Base-by-base conservation (phyloP, 2,113 vertebrate genomes). In the Mionectes macconnelli region DNA sequence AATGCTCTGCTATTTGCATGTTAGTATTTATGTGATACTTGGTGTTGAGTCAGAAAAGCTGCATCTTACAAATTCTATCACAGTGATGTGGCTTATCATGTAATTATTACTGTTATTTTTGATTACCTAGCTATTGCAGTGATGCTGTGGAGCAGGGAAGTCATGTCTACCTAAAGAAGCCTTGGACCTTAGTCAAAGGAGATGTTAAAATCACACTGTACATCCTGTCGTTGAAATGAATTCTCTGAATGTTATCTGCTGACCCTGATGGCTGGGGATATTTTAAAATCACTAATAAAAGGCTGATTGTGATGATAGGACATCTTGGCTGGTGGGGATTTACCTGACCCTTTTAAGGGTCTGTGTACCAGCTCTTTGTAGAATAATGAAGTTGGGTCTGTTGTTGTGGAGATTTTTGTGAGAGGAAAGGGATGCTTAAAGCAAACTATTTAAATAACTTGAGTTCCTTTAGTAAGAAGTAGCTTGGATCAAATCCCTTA, bases 11-110 rank as follows among this genome's bases (percentile, higher is more conserved):
- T 57, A 4, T 66, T 76, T n/a, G 10, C 12, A 15, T 14, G 3
- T n/a, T 42, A 27, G 50, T 33, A 22, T 20, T 83, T 40, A 2
- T 0, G 1, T 2, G 13, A 14, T 30, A 5, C 31, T 60, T 20
- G 16, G 16, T 49, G 23, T 53, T 86, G 45, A 45, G 47, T 42
- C 77, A 74, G 7, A 55, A 69, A 35, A 78, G 40, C 42, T 47
- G 52, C 18, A 47, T 35, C 62, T 40, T 33, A 2, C 4, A 4
- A 10, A 13, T 42, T 40, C 23, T 67, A 0, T 31, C 57, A 9
- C 25, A 35, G 0, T 4, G 63, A 8, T 6, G 25, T 4, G 60
- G 50, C 50, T 57, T 60, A 53, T 87, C 6, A 2, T 1, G 4
- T 57, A 40, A 53, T 76, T 57, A 40, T 31, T 27, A 0, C 35